Evolutionary conservation across 2,888 invertebrate genomes (phyloP).

Genomic region (Nemotelus pantherinus): DNA sequence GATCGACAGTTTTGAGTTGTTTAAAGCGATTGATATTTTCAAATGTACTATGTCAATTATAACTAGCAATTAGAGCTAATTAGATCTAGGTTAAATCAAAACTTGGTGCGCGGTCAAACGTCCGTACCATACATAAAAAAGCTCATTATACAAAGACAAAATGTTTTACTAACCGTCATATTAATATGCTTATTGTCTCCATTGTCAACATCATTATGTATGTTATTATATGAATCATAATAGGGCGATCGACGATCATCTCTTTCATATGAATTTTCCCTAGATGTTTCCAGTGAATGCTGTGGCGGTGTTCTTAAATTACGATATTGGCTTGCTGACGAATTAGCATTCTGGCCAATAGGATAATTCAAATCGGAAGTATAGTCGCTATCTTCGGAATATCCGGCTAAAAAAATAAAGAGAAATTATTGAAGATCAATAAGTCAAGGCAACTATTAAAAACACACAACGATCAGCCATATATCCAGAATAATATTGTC

Average conservation of each 20-base stretch:
- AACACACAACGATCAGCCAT: too few species aligned
- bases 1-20: too few species aligned
- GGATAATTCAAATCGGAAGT: slow-evolving; percentile 95
- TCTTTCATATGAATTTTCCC: slow-evolving; percentile 85
- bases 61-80: too few species aligned
- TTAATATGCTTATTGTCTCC: slow-evolving; percentile 46
- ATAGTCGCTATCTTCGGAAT: slow-evolving; percentile 97
- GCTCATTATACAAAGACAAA: not conserved
- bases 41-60: too few species aligned
- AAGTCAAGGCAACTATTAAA: too few species aligned
- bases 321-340: slow-evolving; percentile 84
- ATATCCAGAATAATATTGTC: too few species aligned
- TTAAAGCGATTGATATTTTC: too few species aligned
- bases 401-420: slow-evolving; percentile 76
- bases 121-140: too few species aligned
- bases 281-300: slow-evolving; percentile 80
- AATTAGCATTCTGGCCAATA: slow-evolving; percentile 87
- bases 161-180: slow-evolving; percentile 37
- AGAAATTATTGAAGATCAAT: too few species aligned
- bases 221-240: slow-evolving; percentile 50
- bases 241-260: slow-evolving; percentile 67
- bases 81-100: too few species aligned
- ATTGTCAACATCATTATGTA: slow-evolving; percentile 53
- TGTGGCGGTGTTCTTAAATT: slow-evolving; percentile 52
- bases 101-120: too few species aligned